phyloP scores from a whole-genome alignment of 2,888 invertebrate genomes.

The Apocheima hispidaria region DNA sequence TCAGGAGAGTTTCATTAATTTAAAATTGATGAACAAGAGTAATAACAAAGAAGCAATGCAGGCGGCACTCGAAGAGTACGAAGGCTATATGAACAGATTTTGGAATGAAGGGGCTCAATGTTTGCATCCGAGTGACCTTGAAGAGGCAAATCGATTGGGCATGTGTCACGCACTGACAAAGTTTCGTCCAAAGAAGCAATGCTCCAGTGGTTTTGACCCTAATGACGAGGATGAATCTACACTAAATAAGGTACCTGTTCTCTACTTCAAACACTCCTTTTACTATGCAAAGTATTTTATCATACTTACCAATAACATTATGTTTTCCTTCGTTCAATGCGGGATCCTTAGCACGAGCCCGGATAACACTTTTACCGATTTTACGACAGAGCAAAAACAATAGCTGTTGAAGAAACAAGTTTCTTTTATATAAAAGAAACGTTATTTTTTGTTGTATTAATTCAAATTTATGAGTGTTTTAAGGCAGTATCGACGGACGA shows the following conservation, averaged over 20 bases:
- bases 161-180: not conserved
- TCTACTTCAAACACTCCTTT: not conserved
- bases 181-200: not conserved
- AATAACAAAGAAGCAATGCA: conserved; percentile 7
- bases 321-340: too few species aligned
- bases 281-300: too few species aligned
- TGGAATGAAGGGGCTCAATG: not conserved
- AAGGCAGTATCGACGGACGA: too few species aligned
- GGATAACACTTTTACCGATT: too few species aligned
- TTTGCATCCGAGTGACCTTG: conserved; percentile 13
- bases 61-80: conserved; percentile 1
- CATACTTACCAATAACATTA: too few species aligned
- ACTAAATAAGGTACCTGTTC: not conserved
- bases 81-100: not conserved
- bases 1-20: not conserved
- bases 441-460: too few species aligned
- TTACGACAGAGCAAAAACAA: too few species aligned
- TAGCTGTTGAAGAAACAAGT: too few species aligned
- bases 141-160: not conserved
- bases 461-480: too few species aligned
- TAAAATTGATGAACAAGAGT: conserved; percentile 15
- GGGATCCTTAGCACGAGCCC: too few species aligned
- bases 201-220: not conserved
- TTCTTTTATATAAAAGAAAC: too few species aligned
- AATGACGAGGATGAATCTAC: conserved; percentile 6